Evolutionary conservation across 1,140 invertebrate species (phyloP), one percentile per base, ranked within the genome.

Genomic region (Drosophila lini): DNA sequence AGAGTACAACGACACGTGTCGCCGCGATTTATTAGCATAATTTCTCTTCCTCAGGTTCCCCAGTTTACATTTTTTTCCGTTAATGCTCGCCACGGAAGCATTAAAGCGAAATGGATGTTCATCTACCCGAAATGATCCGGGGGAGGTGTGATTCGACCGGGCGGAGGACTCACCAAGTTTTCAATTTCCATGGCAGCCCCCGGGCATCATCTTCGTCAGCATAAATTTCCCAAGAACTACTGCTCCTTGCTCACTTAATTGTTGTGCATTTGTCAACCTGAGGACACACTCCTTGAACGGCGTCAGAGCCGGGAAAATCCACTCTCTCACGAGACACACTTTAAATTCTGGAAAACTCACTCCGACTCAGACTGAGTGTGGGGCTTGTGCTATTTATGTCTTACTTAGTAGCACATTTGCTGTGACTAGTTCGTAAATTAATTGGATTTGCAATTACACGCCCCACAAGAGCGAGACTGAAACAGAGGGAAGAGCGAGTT

Each of bases 401-500:
- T 88, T 75, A 89, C 81, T 89, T 84, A 89, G 80, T 78, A 73
- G 84, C 80, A 84, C 84, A 88, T 88, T 88, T 78, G 84, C 78
- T 74, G 67, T 58, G 77, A 88, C 80, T 89, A 88, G 85, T 84
- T 84, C 58, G 84, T 88, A 78, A 89, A 88, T 89, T 89, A 88
- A 88, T 88, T 88, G 85, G 84, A 88, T 88, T 88, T 89, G 84
- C 84, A 88, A 84, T 89, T 88, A 89, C 80, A 88, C 77, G 77
- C 67, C 79, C 70, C 47, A 55, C 61, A 55, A 70, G 52, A 71
- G 38, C 44, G 32, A 57, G 22, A 71, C 69, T 40, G 48, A 42
- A 25, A 19, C 31, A 16, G n/a, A 36, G 50, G 16, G 9, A 52
- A 13, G 28, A 52, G 22, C 25, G 19, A n/a, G n/a, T 25, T 42